Evolutionary conservation across 1,140 invertebrate genomes (phyloP).

Genomic region (Aporrectodea caliginosa): DNA sequence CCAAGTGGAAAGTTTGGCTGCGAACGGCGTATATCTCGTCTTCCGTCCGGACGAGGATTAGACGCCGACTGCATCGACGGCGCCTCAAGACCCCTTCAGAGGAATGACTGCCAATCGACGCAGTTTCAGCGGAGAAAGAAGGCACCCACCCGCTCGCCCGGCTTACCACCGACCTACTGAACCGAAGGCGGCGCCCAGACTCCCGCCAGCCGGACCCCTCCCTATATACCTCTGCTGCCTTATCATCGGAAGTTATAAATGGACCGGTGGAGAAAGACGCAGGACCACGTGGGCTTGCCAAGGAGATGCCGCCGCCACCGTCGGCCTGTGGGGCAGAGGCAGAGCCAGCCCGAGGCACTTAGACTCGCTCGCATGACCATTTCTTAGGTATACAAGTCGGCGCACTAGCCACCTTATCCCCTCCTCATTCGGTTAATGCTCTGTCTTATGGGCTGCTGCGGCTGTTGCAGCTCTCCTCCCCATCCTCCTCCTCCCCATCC

Average conservation of each 20-base stretch:
- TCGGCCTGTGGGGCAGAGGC: not conserved
- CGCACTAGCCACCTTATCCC: not conserved
- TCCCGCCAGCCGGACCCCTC: not conserved
- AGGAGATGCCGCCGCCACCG: not conserved
- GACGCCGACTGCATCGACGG: not conserved
- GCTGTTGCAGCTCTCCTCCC: not conserved
- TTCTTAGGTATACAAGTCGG: not conserved
- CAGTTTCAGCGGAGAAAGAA: too few species aligned
- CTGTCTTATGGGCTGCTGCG: too few species aligned
- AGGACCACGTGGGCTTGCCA: too few species aligned
- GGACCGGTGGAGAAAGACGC: not conserved
- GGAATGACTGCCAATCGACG: too few species aligned
- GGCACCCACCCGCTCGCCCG: not conserved
- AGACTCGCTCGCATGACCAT: not conserved
- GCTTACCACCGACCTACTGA: not conserved
- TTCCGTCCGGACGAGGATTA: not conserved
- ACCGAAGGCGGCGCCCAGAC: not conserved
- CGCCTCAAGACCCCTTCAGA: not conserved
- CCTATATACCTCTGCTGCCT: not conserved
- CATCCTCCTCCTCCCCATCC: not conserved
- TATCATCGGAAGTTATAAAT: constrained; percentile 1
- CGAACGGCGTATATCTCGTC: not conserved
- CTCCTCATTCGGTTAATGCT: not conserved
- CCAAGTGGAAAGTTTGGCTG: not conserved
- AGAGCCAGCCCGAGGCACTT: not conserved